Conservation (phyloP, 2,797 vertebrate genomes). For the Corythornis leucogaster region DNA sequence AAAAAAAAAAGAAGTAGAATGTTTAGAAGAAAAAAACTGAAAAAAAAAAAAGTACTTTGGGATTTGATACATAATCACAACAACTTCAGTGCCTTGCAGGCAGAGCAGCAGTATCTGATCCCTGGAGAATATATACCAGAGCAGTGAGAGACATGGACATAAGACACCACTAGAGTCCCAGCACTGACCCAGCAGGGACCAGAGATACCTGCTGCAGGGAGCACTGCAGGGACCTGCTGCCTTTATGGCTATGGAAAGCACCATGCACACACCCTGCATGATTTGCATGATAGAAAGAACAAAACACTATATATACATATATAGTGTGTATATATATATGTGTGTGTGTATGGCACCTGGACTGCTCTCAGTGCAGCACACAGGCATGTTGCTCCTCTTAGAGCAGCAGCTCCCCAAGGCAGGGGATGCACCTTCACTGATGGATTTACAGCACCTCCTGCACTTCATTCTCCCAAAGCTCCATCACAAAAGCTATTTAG, state of each 20-base stretch:
- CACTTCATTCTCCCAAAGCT: neutral
- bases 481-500: neutral
- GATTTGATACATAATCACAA: neutral
- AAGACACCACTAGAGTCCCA: neutral
- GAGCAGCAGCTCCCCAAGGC: neutral
- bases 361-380: neutral
- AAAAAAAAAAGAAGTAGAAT: neutral
- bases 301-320: neutral
- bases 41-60: neutral
- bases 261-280: accelerated
- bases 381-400: accelerated
- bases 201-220: neutral
- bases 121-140: neutral
- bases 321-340: too few relatives aligned
- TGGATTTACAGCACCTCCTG: neutral
- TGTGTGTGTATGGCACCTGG: too few relatives aligned
- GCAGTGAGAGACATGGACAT: accelerated
- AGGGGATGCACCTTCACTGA: neutral
- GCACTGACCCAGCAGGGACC: neutral
- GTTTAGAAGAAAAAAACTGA: neutral
- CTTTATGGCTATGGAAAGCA: neutral
- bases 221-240: accelerated
- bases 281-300: neutral
- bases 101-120: neutral
- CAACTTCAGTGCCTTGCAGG: neutral